phyloP scores from a whole-genome alignment of 1,140 invertebrate species.

The Chrysopa pallens region DNA sequence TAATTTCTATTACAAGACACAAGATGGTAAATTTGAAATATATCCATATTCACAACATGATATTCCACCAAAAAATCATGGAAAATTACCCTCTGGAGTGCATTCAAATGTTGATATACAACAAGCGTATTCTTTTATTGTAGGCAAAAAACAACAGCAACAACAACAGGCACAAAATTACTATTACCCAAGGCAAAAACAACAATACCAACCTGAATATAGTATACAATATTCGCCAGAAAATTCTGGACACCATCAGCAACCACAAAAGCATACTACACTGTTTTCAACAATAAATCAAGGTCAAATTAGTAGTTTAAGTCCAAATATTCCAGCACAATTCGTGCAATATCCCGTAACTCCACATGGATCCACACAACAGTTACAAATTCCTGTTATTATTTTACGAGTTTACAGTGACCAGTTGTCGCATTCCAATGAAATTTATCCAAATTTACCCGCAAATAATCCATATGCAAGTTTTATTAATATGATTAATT shows the following conservation, averaged over 20 bases:
- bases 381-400: constrained; percentile 30
- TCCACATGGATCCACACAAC: constrained; percentile 18
- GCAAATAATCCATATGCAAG: constrained; percentile 28
- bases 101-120: constrained; percentile 3
- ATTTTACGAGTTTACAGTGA: constrained; percentile 33
- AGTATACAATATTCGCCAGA: not conserved
- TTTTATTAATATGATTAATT: constrained; percentile 29
- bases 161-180: not conserved
- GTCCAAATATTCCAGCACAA: constrained; percentile 9
- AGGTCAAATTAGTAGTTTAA: constrained; percentile 14
- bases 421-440: constrained; percentile 28
- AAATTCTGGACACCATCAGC: not conserved
- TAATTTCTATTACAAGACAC: constrained; percentile 23
- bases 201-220: constrained; percentile 1
- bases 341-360: constrained; percentile 2
- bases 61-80: constrained; percentile 21
- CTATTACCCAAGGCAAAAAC: constrained; percentile 3
- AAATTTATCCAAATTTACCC: constrained; percentile 31
- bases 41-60: constrained; percentile 39
- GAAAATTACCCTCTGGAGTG: constrained; percentile 3
- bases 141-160: not conserved
- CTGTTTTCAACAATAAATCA: constrained; percentile 15
- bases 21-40: constrained; percentile 31
- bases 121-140: not conserved
- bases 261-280: constrained; percentile 11